phyloP scores from a whole-genome alignment of 2,888 invertebrate species.

The Papilio elwesi region DNA sequence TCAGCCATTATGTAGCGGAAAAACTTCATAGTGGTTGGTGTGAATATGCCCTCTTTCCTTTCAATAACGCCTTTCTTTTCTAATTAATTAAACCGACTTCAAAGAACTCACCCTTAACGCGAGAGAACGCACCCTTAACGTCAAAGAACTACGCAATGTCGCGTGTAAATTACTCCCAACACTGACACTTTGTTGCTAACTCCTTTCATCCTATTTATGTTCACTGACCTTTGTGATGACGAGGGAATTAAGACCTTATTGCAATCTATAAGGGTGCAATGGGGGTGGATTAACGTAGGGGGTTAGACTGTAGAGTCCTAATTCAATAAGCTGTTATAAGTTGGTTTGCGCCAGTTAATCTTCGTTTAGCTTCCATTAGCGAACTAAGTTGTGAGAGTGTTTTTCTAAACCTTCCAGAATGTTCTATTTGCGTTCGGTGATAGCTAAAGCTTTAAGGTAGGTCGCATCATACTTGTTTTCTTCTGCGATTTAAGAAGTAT shows the following conservation, averaged over 20 bases:
- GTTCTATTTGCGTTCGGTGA: background rate
- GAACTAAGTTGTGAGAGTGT: slow-evolving; percentile 4
- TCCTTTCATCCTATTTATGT: slow-evolving; percentile 29
- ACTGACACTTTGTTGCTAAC: slow-evolving; percentile 23
- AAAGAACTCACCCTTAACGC: slow-evolving; percentile 6
- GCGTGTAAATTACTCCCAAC: slow-evolving; percentile 3
- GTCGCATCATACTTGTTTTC: background rate
- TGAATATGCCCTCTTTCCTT: background rate
- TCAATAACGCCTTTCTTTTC: slow-evolving; percentile 6
- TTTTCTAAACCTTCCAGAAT: background rate
- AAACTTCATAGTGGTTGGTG: background rate
- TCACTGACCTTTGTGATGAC: slow-evolving; percentile 22
- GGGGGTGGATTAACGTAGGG: background rate
- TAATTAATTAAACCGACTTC: slow-evolving; percentile 26
- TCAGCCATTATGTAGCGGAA: background rate
- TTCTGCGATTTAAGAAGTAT: background rate
- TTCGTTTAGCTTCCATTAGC: slow-evolving; percentile 32
- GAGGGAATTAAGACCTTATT: slow-evolving; percentile 4
- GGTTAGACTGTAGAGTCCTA: slow-evolving; percentile 3
- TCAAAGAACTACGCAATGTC: slow-evolving; percentile 22
- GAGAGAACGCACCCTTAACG: slow-evolving; percentile 9
- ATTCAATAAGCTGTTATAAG: slow-evolving; percentile 25
- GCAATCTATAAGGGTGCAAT: background rate
- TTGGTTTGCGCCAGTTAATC: slow-evolving; percentile 31
- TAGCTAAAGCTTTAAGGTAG: background rate